A percentile compares a stretch with the other conserved stretches of the same genome.
Conservation (phyloP, 2,113 vertebrate species). For the Cottus gobio region DNA sequence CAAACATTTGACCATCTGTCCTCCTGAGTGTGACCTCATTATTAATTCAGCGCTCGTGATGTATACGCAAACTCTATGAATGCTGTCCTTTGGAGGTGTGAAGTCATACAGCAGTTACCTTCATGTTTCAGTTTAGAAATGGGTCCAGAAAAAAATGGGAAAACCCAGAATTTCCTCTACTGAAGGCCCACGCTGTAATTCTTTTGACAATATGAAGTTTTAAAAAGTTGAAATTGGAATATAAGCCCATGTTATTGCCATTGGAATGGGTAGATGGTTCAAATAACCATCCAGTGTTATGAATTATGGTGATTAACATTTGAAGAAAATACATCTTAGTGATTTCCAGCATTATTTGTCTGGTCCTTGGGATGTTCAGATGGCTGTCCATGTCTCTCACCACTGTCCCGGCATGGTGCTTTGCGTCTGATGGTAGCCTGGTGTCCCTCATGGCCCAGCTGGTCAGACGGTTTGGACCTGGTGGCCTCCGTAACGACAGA, state of each 20-base stretch:
- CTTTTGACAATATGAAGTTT: background rate
- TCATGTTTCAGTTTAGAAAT: background rate
- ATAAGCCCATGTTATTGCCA: background rate
- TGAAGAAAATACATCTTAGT: background rate
- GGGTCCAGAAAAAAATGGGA: too few species aligned
- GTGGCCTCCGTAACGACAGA: constrained; percentile 36
- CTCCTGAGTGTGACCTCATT: constrained; percentile 48
- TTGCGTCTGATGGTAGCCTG: background rate
- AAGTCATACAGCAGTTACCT: background rate
- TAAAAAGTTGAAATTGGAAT: background rate
- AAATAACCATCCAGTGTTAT: background rate
- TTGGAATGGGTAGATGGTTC: background rate
- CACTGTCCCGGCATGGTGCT: constrained; percentile 14
- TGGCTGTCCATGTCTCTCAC: constrained; percentile 34
- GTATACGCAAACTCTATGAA: constrained; percentile 10
- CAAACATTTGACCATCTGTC: constrained; percentile 38
- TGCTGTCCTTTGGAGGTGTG: constrained; percentile 8
- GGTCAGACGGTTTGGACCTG: background rate
- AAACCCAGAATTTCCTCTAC: background rate
- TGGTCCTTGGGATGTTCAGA: background rate
- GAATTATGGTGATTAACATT: background rate
- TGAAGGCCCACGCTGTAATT: background rate
- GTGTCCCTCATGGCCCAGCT: background rate
- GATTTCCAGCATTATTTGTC: background rate
- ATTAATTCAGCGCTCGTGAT: constrained; percentile 60